A percentile compares a stretch with the other conserved stretches of the same genome.
Evolutionary conservation across 1,140 invertebrate species (phyloP).

Genomic region (Eufriesea mexicana): DNA sequence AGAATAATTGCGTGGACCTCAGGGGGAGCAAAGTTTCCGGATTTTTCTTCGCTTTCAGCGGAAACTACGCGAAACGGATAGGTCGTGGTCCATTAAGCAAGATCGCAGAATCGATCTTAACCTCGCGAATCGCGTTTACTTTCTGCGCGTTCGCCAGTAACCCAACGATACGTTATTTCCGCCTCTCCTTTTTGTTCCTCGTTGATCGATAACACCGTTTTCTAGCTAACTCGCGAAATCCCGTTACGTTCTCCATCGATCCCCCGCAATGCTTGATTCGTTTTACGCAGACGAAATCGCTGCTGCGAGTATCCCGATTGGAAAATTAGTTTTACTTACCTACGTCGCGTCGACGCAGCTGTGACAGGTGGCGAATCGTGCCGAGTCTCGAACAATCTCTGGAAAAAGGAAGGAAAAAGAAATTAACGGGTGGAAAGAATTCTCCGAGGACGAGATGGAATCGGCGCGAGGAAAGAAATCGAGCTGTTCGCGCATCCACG

Average conservation of each 20-base stretch:
- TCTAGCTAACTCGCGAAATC: background rate
- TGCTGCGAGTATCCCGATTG: too few species aligned
- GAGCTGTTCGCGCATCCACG: too few species aligned
- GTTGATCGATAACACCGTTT: background rate
- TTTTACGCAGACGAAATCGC: too few species aligned
- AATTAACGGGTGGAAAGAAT: too few species aligned
- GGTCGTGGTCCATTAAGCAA: slow-evolving; percentile 52
- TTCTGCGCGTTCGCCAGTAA: background rate
- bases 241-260: background rate
- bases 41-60: slow-evolving; percentile 52
- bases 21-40: slow-evolving; percentile 35
- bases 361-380: too few species aligned
- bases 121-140: slow-evolving; percentile 27
- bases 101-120: slow-evolving; percentile 29
- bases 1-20: slow-evolving; percentile 53
- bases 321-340: background rate
- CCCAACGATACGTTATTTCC: background rate
- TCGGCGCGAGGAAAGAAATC: too few species aligned
- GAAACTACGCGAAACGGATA: slow-evolving; percentile 61
- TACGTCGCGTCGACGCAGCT: too few species aligned
- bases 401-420: too few species aligned
- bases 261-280: too few species aligned
- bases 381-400: too few species aligned
- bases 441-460: too few species aligned
- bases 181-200: background rate